A percentile compares a stretch with the other conserved stretches of the same genome.
Evolutionary conservation across 2,113 vertebrate genomes (phyloP).

Genomic region (Rhabdornis inornatus): DNA sequence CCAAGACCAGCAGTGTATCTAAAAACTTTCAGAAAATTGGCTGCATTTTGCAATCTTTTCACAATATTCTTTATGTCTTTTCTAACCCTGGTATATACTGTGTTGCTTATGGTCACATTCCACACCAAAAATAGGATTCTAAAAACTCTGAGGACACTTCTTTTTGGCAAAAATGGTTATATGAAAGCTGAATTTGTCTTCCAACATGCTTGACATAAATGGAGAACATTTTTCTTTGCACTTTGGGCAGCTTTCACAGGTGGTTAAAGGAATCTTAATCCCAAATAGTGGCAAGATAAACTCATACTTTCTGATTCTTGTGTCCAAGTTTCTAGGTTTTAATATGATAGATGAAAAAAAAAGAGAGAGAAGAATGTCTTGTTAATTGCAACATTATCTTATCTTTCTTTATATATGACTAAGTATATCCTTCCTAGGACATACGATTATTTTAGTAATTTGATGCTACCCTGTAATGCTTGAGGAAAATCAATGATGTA

Average conservation of each 20-base stretch:
- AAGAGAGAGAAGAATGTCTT: background rate
- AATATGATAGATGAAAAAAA: background rate
- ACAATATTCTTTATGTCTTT: background rate
- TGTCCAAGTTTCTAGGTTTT: background rate
- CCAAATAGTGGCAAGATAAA: background rate
- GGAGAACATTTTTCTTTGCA: background rate
- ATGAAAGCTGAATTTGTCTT: slow-evolving; percentile 1
- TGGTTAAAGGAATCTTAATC: slow-evolving; percentile 11
- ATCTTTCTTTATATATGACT: background rate
- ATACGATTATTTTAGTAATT: slow-evolving; percentile 40
- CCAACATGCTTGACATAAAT: background rate
- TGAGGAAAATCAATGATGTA: slow-evolving; percentile 59
- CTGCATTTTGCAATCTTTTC: background rate
- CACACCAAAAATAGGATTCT: background rate
- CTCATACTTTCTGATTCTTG: background rate
- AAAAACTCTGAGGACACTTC: background rate
- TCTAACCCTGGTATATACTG: background rate
- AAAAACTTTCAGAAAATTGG: background rate
- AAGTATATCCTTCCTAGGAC: slow-evolving; percentile 19
- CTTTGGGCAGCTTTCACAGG: slow-evolving; percentile 15
- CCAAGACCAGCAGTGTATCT: background rate
- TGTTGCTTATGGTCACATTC: background rate
- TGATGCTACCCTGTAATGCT: slow-evolving; percentile 25
- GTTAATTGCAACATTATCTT: background rate
- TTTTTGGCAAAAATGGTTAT: background rate